phyloP scores from a whole-genome alignment of 2,888 invertebrate genomes.

The Exocentrus adspersus region DNA sequence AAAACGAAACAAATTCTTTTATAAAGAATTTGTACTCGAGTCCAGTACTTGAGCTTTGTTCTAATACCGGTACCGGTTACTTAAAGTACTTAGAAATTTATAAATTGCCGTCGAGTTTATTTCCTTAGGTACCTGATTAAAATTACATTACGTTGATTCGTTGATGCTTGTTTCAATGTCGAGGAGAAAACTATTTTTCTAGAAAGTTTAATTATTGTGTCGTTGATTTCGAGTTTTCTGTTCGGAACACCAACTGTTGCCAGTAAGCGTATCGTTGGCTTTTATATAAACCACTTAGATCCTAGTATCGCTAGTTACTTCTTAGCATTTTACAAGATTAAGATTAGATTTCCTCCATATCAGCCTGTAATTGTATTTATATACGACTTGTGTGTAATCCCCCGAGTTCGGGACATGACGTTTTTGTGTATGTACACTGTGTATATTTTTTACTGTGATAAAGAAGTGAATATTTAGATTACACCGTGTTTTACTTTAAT shows the following conservation, averaged over 20 bases:
- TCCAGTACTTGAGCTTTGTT: background rate
- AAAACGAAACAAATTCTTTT: slow-evolving; percentile 18
- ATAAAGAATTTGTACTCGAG: slow-evolving; percentile 30
- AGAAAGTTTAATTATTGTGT: background rate
- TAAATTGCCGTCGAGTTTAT: too few relatives aligned
- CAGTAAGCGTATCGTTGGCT: slow-evolving; percentile 12
- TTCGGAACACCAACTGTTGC: background rate
- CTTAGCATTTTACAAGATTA: background rate
- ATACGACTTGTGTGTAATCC: slow-evolving; percentile 36
- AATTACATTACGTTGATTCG: background rate
- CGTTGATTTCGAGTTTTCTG: background rate
- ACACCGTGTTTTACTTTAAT: background rate
- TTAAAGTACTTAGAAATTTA: too few relatives aligned
- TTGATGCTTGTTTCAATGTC: background rate
- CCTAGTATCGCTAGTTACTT: slow-evolving; percentile 1
- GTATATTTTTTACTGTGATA: slow-evolving; percentile 59
- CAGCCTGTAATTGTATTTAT: slow-evolving; percentile 31
- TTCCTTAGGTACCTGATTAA: slow-evolving; percentile 6
- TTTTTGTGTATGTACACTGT: slow-evolving; percentile 51
- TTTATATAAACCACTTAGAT: slow-evolving; percentile 10
- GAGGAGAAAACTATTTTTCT: background rate
- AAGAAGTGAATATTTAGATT: slow-evolving; percentile 50
- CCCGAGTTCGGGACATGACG: slow-evolving; percentile 26
- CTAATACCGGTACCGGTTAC: too few relatives aligned
- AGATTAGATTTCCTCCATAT: slow-evolving; percentile 25